A percentile compares a stretch with the other conserved stretches of the same genome.
These are phyloP conservation scores for Monomorium pharaonis DNA, from an alignment of 1,140 invertebrate species.

Conservation along the genomic window DNA sequence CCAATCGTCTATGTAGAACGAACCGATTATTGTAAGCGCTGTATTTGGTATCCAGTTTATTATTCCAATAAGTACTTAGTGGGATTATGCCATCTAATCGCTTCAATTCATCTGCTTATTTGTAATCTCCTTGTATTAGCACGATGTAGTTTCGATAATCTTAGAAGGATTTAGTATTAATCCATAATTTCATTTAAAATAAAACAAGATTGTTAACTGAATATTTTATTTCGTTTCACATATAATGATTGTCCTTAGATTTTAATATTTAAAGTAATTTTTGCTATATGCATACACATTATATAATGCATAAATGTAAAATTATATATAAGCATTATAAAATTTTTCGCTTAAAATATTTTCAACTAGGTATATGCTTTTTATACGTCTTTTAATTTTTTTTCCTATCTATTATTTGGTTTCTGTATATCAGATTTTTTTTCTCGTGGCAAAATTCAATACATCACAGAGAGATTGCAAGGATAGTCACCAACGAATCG, in stretches of 20 bases:
- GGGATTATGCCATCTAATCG: conserved; percentile 35
- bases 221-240: not conserved
- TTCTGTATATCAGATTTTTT: conserved; percentile 1
- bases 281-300: too few species aligned
- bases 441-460: conserved; percentile 14
- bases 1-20: conserved; percentile 13
- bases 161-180: conserved; percentile 32
- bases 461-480: conserved; percentile 15
- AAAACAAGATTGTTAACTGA: not conserved
- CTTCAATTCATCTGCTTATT: conserved; percentile 34
- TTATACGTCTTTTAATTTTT: not conserved
- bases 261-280: not conserved
- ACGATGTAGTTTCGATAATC: conserved; percentile 30
- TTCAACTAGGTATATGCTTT: not conserved
- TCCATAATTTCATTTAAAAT: not conserved
- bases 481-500: not conserved
- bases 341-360: not conserved
- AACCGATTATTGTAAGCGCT: conserved; percentile 31
- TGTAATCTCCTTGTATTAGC: conserved; percentile 36
- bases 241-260: too few species aligned
- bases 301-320: too few species aligned
- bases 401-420: not conserved
- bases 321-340: too few species aligned
- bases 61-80: conserved; percentile 38
- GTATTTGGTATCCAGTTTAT: conserved; percentile 46